These are phyloP conservation scores for Penaeus chinensis DNA, from an alignment of 1,140 invertebrate genomes.

Conservation along the genomic window DNA sequence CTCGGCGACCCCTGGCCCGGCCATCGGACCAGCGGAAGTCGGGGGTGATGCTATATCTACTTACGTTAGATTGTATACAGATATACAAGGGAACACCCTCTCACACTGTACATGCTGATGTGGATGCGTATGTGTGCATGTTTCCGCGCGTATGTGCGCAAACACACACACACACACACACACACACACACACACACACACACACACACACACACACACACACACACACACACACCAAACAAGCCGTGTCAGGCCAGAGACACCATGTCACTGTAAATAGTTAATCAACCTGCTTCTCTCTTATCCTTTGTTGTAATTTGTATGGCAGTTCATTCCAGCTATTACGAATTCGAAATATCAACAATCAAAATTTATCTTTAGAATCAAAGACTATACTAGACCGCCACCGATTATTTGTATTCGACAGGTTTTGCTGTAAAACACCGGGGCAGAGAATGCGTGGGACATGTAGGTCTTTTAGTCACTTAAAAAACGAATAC, in stretches of 20 bases:
- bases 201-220: too few species aligned
- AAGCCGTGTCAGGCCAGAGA: conserved; percentile 1
- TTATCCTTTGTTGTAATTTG: conserved; percentile 32
- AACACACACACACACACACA: too few species aligned
- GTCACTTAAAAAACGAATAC: too few species aligned
- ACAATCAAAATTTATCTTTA: conserved; percentile 38
- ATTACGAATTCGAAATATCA: conserved; percentile 19
- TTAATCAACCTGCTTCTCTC: conserved; percentile 40
- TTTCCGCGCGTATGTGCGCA: too few species aligned
- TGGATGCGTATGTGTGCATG: too few species aligned
- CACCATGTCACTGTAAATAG: conserved; percentile 31
- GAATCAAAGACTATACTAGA: conserved; percentile 31
- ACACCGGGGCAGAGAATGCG: conserved; percentile 15
- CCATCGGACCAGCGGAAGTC: too few species aligned
- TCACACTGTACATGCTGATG: too few species aligned
- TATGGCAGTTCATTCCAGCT: conserved; percentile 21
- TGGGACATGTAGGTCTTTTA: background rate
- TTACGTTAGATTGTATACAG: too few species aligned
- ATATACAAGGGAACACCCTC: too few species aligned
- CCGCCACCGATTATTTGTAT: conserved; percentile 33
- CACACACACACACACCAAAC: background rate
- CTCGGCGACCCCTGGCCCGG: too few species aligned
- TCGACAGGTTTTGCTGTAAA: conserved; percentile 3
- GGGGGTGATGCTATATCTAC: too few species aligned
- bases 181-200: too few species aligned